Base-by-base conservation (phyloP, 2,113 vertebrate genomes). In the Lophotis ruficrista region DNA sequence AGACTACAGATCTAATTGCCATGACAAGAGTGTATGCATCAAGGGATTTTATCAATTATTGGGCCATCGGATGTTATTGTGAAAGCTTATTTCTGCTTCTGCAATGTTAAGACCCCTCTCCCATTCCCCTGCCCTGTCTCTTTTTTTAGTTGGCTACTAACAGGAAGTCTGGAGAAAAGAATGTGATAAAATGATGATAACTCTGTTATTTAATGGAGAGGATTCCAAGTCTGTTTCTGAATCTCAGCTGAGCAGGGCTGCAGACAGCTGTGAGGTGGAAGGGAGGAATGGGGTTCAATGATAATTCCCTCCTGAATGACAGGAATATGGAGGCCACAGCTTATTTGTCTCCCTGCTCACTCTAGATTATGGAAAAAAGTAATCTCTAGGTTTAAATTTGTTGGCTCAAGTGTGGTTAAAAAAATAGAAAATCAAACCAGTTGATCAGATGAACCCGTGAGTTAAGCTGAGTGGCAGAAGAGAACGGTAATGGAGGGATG, bases 1-100 rank as follows among this genome's bases (percentile, higher is more conserved):
- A 78, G 56, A 35, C 69, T 94, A 43, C 83, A 82, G 58, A 79
- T 84, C 57, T 94, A 91, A 89, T 68, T 95, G 61, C 54, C 35
- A 60, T 72, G 70, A 76, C 58, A 61, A 65, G 68, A 84, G 38
- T 9, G 4, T 22, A 30, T 75, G 21, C 57, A 38, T 82, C 76
- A 70, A 86, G 77, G 92, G 37, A 87, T 38, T 75, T 20, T 86
- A 82, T 84, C 69, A 92, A 31, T 92, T 92, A 56, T 24, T 78
- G 68, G 76, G 33, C 48, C 8, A 25, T 81, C 51, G 56, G 47
- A 37, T 2, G 4, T 78, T n/a, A 84, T 54, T 84, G 81, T 19
- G 41, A 94, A 84, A 81, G 35, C 16, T 1, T 2, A 28, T 60
- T 92, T 71, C 54, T 92, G 51, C n/a, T 92, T 58, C 38, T 85